Base-by-base conservation (phyloP, 2,888 invertebrate species). In the Cantharis lateralis region DNA sequence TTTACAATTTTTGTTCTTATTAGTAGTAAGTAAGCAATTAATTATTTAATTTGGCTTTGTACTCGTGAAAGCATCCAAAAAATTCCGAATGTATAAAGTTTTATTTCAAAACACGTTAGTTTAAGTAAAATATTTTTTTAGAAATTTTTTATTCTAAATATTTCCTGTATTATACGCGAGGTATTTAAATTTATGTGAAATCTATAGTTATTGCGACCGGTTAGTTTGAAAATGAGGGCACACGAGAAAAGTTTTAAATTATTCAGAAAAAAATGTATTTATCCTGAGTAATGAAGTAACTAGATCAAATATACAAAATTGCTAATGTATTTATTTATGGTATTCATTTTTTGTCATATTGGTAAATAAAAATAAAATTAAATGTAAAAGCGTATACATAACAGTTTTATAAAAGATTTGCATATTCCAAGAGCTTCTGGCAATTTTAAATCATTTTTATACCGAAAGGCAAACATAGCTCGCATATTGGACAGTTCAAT, bases 401-500 rank as follows among this genome's bases (percentile, higher is more conserved):
- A 82, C 79, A 79, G 80, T 82, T 82, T 82, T 82, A 81, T 74
- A 73, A 79, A 68, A 80, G 81, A 82, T 82, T 83, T 83, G 81
- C 82, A 83, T 82, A 79, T 74, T 76, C 74, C 79, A 77, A 80
- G 79, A 78, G 81, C 80, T 80, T 76, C 80, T 72, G 82, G 82
- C 83, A 80, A 82, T 81, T 83, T 81, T 80, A 82, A 82, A 82
- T 82, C 80, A 83, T 84, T 84, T 84, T 82, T 82, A 83, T 83
- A 82, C 81, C 83, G 83, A 81, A 80, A 80, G 78, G 82, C 83
- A 83, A 83, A 83, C 82, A 80, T 76, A 78, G 79, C 80, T 78
- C 79, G 76, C 78, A 80, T 82, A 83, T 85, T 83, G 85, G 86
- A 84, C 85, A 87, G 87, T 87, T 87, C 87, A 87, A 87, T 87